phyloP scores from a whole-genome alignment of 2,113 vertebrate species.

The Phyllopteryx taeniolatus region DNA sequence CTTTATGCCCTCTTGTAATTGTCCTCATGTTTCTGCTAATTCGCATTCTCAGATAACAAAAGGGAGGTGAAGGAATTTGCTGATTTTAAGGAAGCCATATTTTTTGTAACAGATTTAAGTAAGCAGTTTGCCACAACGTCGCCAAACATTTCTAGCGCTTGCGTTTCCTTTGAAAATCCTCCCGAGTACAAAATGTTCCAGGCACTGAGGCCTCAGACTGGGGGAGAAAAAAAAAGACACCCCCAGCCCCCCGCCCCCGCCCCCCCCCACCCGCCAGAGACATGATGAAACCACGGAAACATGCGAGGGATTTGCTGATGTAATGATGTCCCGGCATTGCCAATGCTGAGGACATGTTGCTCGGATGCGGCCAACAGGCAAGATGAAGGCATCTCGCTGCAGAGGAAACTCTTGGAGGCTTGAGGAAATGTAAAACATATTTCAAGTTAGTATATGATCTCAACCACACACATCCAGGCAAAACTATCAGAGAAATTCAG shows the following conservation, averaged over 20 bases:
- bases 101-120: constrained; percentile 43
- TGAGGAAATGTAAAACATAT: background rate
- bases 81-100: background rate
- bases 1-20: constrained; percentile 64
- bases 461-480: background rate
- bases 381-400: too few species aligned
- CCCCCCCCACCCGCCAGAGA: constrained; percentile 12
- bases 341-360: background rate
- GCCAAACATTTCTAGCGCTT: constrained; percentile 51
- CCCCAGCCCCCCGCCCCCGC: background rate
- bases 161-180: constrained; percentile 59
- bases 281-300: constrained; percentile 54
- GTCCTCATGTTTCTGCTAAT: constrained; percentile 72
- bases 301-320: background rate
- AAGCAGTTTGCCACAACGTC: constrained; percentile 38
- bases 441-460: background rate
- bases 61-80: constrained; percentile 36
- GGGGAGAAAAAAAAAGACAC: background rate
- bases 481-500: too few species aligned
- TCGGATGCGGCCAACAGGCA: background rate
- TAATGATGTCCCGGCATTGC: background rate
- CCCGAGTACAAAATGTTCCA: constrained; percentile 53
- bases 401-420: background rate
- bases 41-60: constrained; percentile 62
- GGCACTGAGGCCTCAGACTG: constrained; percentile 35